Percentiles rank a stretch among this genome's conserved stretches.
Evolutionary conservation across 2,888 invertebrate species (phyloP).

Genomic region (Gastracanthus pulcherrimus): DNA sequence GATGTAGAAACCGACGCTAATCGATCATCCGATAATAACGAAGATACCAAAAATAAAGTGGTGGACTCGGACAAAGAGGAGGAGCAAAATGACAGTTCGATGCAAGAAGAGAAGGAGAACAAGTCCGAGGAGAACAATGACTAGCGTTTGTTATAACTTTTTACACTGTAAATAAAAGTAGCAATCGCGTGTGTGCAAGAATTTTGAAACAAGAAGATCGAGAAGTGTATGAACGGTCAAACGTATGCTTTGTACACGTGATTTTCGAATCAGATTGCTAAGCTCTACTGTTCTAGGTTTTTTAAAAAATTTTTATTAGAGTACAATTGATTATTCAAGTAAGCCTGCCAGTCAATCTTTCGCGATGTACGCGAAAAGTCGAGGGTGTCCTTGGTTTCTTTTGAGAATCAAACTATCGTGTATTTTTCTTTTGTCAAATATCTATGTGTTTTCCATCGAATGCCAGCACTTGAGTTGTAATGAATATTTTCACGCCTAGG

Average conservation of each 20-base stretch:
- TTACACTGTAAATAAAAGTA: conserved; percentile 55
- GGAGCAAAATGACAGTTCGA: conserved; percentile 48
- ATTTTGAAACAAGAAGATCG: conserved; percentile 24
- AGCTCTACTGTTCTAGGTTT: conserved; percentile 37
- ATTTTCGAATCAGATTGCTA: conserved; percentile 29
- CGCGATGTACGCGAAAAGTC: background rate
- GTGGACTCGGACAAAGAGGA: conserved; percentile 42
- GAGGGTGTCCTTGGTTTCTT: conserved; percentile 5
- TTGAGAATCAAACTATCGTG: conserved; percentile 8
- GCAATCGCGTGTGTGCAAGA: conserved; percentile 51
- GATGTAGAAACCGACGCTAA: background rate
- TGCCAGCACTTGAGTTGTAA: conserved; percentile 15
- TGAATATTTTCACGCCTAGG: background rate
- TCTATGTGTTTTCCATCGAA: conserved; percentile 28
- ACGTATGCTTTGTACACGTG: conserved; percentile 38
- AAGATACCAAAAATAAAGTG: conserved; percentile 13
- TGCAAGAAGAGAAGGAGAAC: conserved; percentile 27
- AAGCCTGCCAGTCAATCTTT: conserved; percentile 20
- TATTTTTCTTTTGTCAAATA: conserved; percentile 9
- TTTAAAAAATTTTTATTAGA: conserved; percentile 48
- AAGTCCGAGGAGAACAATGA: conserved; percentile 69
- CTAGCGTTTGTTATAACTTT: conserved; percentile 65
- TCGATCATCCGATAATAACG: conserved; percentile 13
- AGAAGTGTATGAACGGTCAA: conserved; percentile 45
- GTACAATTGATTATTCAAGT: conserved; percentile 43